A percentile compares a stretch with the other conserved stretches of the same genome.
Evolutionary conservation across 2,113 vertebrate genomes (phyloP).

Genomic region (Pollachius pollachius): DNA sequence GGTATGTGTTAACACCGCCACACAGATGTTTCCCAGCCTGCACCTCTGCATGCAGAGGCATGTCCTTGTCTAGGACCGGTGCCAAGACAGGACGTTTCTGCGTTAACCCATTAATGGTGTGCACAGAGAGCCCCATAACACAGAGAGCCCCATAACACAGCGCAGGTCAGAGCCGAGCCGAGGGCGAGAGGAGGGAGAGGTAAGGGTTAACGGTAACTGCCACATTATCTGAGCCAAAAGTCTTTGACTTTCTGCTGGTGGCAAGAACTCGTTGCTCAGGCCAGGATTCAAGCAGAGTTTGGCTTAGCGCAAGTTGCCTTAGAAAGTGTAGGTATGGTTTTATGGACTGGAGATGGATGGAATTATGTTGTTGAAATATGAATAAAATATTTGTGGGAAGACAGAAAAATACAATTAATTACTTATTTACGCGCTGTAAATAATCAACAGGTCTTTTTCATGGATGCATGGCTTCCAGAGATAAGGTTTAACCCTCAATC

Average conservation of each 20-base stretch:
- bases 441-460: no score
- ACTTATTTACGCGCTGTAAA: no score
- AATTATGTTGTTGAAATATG: no score
- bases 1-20: constrained; percentile 28
- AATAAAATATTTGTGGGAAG: no score
- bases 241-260: constrained; percentile 22
- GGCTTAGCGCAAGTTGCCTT: no score
- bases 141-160: neutral
- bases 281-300: neutral
- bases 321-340: constrained; percentile 15
- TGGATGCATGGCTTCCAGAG: no score
- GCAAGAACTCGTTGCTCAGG: constrained; percentile 1
- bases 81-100: constrained; percentile 78
- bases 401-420: no score
- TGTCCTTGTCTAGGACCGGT: constrained; percentile 79
- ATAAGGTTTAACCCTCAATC: no score
- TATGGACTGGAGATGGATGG: neutral
- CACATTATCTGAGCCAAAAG: constrained; percentile 18
- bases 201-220: constrained; percentile 37
- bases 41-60: constrained; percentile 80
- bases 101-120: constrained; percentile 75
- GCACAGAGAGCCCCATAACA: constrained; percentile 8
- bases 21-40: constrained; percentile 87
- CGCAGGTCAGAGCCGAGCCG: neutral
- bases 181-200: constrained; percentile 1